These are phyloP conservation scores for Leptura quadrifasciata DNA, from an alignment of 2,888 invertebrate species.

Conservation along the genomic window DNA sequence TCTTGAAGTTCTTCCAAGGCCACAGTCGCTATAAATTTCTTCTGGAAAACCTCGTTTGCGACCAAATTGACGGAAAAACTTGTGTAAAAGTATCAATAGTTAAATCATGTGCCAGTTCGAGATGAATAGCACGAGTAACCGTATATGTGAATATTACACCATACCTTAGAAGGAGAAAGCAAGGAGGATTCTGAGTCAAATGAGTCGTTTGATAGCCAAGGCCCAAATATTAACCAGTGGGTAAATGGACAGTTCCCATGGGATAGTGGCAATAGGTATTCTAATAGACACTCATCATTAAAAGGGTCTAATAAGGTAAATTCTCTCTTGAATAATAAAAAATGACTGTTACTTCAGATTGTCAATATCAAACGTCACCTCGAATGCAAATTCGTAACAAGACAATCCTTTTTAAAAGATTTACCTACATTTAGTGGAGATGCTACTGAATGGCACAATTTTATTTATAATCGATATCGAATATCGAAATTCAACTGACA, in stretches of 20 bases:
- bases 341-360: background rate
- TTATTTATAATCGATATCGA: background rate
- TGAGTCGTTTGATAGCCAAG: background rate
- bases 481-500: slow-evolving; percentile 2
- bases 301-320: background rate
- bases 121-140: no score
- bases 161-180: background rate
- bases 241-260: background rate
- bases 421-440: background rate
- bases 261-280: background rate
- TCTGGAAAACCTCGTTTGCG: no score
- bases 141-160: no score
- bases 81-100: no score
- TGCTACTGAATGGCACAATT: background rate
- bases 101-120: no score
- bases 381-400: no score
- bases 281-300: background rate
- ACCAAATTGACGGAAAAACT: no score
- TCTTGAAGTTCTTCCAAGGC: slow-evolving; percentile 73
- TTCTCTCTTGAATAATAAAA: background rate
- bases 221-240: background rate
- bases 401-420: no score
- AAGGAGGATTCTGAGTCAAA: background rate
- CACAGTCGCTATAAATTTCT: no score
- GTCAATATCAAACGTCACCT: background rate